Evolutionary conservation across 2,888 invertebrate species (phyloP).

Genomic region (Netelia melanura): DNA sequence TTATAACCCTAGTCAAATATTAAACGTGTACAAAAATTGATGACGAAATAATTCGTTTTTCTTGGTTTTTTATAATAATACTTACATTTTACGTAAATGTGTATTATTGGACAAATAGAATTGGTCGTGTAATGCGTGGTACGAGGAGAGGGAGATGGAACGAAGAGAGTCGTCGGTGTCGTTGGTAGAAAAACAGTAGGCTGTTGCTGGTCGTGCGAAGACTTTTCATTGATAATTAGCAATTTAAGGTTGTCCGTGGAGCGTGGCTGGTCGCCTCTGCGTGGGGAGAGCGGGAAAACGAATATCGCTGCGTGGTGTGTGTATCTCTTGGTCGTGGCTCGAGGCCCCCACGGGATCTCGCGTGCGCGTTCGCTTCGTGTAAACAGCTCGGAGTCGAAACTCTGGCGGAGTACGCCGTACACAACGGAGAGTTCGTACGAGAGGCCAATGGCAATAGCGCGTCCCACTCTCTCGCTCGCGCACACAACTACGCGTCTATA

Average conservation of each 20-base stretch:
- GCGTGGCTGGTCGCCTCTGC: constrained; percentile 62
- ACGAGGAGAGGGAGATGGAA: not conserved
- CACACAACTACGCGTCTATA: not conserved
- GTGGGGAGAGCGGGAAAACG: constrained; percentile 71
- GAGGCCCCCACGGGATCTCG: constrained; percentile 7
- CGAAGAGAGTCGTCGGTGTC: no score
- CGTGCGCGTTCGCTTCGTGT: constrained; percentile 21
- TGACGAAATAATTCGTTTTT: constrained; percentile 1
- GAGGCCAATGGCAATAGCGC: constrained; percentile 69
- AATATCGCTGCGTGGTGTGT: constrained; percentile 12
- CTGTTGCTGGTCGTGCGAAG: constrained; percentile 40
- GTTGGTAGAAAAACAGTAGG: not conserved
- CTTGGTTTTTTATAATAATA: not conserved
- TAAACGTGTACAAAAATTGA: not conserved
- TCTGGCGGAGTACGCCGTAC: constrained; percentile 75
- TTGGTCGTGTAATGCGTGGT: not conserved
- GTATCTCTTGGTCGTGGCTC: constrained; percentile 59
- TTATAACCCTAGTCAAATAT: not conserved
- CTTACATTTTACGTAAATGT: no score
- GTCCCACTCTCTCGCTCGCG: not conserved
- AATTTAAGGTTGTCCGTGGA: constrained; percentile 75
- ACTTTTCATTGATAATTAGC: constrained; percentile 76
- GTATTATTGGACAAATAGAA: no score
- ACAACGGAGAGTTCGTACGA: constrained; percentile 62
- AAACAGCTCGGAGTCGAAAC: constrained; percentile 66